Percentiles rank a stretch among this genome's conserved stretches.
Evolutionary conservation across 2,113 vertebrate species (phyloP).

Genomic region (Acrocephalus kingi): DNA sequence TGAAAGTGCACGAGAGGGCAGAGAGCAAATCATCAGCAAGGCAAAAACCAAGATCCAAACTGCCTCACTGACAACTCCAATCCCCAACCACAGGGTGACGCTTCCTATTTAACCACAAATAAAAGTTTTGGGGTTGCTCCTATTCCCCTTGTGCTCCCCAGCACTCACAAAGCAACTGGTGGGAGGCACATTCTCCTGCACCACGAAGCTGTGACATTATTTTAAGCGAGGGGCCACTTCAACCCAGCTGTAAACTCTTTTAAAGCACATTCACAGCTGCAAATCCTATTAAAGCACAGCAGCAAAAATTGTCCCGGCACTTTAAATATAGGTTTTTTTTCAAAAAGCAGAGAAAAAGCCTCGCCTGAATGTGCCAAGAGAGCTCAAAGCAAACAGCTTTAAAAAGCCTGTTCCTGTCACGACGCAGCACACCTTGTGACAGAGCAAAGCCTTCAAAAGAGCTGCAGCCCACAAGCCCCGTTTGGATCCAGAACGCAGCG

Average conservation of each 20-base stretch:
- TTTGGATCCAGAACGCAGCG: rapidly evolving
- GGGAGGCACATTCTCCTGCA: background rate
- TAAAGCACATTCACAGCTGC: constrained; percentile 27
- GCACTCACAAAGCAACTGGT: background rate
- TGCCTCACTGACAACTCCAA: background rate
- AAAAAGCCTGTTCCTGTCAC: background rate
- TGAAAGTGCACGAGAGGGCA: background rate
- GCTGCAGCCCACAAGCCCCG: background rate
- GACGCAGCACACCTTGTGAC: background rate
- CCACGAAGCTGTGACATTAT: background rate
- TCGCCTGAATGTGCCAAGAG: background rate
- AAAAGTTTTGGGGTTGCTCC: background rate
- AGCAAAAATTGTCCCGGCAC: background rate
- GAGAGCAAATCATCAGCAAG: background rate
- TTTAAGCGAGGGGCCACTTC: constrained; percentile 9
- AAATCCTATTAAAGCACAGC: background rate
- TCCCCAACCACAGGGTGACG: background rate
- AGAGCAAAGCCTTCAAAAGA: background rate
- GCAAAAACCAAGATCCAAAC: background rate
- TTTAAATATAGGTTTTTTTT: background rate
- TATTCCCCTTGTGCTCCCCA: background rate
- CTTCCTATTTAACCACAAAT: background rate
- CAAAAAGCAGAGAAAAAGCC: background rate
- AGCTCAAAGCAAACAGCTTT: constrained; percentile 7
- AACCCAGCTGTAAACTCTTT: constrained; percentile 40